Evolutionary conservation across 92 coral and sea anemone species (phyloP), one percentile per base, ranked within the genome.

Genomic region (Ricordea florida): DNA sequence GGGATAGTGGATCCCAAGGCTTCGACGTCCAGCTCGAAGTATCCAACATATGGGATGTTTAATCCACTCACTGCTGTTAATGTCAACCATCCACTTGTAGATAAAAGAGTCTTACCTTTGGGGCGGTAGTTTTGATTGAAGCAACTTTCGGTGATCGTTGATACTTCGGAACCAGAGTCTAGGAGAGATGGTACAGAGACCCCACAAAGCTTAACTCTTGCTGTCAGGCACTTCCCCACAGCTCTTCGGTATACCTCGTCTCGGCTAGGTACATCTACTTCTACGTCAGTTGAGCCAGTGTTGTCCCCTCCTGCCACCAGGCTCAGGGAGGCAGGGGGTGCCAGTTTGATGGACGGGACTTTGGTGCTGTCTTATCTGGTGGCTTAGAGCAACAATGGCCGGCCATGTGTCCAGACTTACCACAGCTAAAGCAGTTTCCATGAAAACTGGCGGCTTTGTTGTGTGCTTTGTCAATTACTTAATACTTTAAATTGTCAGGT

Each of bases 21-120:
- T 43, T 57, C 86, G 1, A 87, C 56, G 45, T 87, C 92, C 38
- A 81, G 75, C 49, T 87, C 88, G 53, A 74, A 33, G 49, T 86
- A 86, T 15, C 87, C 84, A 14, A 80, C 65, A 26, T 86, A 86
- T 10, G 87, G 91, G 21, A 86, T 86, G 15, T 80, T 87, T 4
- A 86, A 58, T 20, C 91, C 87, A 80, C 73, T 86, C 16, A 89
- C 89, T 62, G 89, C 89, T 9, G 88, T 87, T 0, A 76, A 23
- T 0, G 41, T 82, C 21, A 87, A 69, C 89, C 89, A 82, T 33
- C 70, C 68, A 10, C 57, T 57, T 15, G 80, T 72, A 32, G 86
- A 76, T 80, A 80, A 66, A 11, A 85, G 24, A 15, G 85, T 62
- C 66, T 85, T 58, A 31, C 78, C 82, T 48, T 66, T 36, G 17